phyloP scores from a whole-genome alignment of 1,140 invertebrate genomes.

The Zophobas atratus region DNA sequence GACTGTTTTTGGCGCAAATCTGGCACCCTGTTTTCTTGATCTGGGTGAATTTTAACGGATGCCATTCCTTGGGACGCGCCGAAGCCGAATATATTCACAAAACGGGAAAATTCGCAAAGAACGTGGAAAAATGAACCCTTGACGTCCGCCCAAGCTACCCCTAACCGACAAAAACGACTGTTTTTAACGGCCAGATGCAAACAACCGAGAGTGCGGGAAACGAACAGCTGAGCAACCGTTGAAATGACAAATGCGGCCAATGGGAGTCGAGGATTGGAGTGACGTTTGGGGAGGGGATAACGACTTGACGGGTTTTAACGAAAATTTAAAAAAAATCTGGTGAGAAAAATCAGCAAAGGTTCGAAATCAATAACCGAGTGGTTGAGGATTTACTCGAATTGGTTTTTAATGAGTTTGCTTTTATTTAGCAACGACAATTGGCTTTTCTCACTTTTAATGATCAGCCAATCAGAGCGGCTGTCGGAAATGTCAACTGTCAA shows the following conservation, averaged over 20 bases:
- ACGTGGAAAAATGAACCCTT: constrained; percentile 10
- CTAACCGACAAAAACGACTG: constrained; percentile 47
- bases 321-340: neutral
- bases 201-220: constrained; percentile 42
- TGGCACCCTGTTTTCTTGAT: constrained; percentile 75
- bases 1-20: constrained; percentile 68
- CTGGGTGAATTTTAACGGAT: constrained; percentile 76
- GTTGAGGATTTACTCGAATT: too few species aligned
- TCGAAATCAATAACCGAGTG: neutral
- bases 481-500: constrained; percentile 6
- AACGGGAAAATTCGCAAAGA: constrained; percentile 28
- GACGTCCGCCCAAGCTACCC: constrained; percentile 34
- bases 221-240: constrained; percentile 56
- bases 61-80: constrained; percentile 69
- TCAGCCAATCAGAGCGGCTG: neutral
- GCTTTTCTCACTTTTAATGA: neutral
- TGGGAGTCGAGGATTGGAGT: neutral
- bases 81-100: constrained; percentile 5
- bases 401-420: too few species aligned
- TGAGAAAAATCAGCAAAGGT: neutral
- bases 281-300: constrained; percentile 17
- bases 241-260: constrained; percentile 42
- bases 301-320: constrained; percentile 8
- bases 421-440: too few species aligned
- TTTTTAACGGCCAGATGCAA: constrained; percentile 45